Percentiles rank a stretch among this genome's conserved stretches.
phyloP scores from a whole-genome alignment of 23 tunicate genomes.

The Aplidium turbinatum region DNA sequence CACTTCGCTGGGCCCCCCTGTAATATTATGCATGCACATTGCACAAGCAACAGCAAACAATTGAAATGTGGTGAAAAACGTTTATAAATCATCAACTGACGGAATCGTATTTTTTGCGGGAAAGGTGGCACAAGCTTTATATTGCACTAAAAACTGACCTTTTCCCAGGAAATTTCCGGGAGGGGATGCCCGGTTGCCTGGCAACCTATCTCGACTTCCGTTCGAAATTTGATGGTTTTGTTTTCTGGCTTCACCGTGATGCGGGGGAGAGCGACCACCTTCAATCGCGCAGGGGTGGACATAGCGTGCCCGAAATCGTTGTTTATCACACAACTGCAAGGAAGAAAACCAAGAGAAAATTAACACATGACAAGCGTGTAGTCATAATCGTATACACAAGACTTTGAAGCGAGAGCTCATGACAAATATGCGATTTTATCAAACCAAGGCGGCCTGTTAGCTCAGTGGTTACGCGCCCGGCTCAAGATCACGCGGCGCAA shows the following conservation, averaged over 20 bases:
- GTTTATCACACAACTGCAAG: constrained; percentile 65
- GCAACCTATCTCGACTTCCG: constrained; percentile 58
- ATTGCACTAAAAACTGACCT: constrained; percentile 31
- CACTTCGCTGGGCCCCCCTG: too few species aligned
- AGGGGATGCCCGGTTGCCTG: constrained; percentile 73
- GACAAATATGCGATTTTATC: too few species aligned
- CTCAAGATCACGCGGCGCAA: too few species aligned
- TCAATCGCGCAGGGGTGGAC: constrained; percentile 62
- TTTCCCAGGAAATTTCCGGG: constrained; percentile 66
- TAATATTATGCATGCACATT: too few species aligned
- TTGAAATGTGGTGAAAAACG: background rate
- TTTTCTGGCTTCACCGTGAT: constrained; percentile 49
- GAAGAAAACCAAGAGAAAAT: constrained; percentile 1
- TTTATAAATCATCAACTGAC: too few species aligned
- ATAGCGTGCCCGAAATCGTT: constrained; percentile 75
- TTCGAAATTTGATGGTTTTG: constrained; percentile 55
- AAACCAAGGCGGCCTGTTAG: too few species aligned
- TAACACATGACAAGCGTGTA: too few species aligned
- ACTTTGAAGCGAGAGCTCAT: too few species aligned
- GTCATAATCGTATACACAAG: too few species aligned
- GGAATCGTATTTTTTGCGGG: too few species aligned
- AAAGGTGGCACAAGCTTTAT: background rate
- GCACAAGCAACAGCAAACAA: too few species aligned
- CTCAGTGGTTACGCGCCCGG: too few species aligned
- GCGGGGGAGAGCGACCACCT: constrained; percentile 50